These are phyloP conservation scores for Osmerus mordax DNA, from an alignment of 2,113 vertebrate species.

Conservation along the genomic window DNA sequence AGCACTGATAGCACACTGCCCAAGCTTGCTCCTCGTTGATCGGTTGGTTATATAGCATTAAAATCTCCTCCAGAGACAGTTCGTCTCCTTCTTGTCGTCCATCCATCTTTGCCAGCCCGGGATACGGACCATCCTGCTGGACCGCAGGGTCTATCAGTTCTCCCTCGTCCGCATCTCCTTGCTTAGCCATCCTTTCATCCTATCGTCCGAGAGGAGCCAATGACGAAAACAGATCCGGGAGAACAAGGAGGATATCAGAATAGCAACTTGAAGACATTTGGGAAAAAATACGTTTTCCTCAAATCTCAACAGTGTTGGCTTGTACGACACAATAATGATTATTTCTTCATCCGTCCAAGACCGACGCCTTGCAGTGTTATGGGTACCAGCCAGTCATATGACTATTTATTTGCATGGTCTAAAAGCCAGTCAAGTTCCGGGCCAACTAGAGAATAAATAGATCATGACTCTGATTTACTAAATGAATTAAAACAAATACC, in stretches of 20 bases:
- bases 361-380: constrained; percentile 24
- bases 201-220: constrained; percentile 53
- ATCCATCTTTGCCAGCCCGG: constrained; percentile 47
- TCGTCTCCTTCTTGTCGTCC: constrained; percentile 63
- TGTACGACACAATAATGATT: constrained; percentile 1
- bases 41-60: constrained; percentile 88
- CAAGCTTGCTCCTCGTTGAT: constrained; percentile 98
- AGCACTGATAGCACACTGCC: constrained; percentile 95
- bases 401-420: constrained; percentile 27
- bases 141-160: constrained; percentile 56
- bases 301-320: background rate
- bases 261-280: constrained; percentile 10
- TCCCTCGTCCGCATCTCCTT: constrained; percentile 47
- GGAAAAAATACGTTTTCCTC: background rate
- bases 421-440: constrained; percentile 23
- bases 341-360: background rate
- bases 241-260: constrained; percentile 8
- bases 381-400: constrained; percentile 41
- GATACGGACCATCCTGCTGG: constrained; percentile 46
- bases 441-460: background rate
- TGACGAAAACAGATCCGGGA: constrained; percentile 29
- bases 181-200: constrained; percentile 72
- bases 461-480: background rate
- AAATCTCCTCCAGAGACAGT: constrained; percentile 84
- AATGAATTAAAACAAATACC: background rate